Evolutionary conservation across 2,113 vertebrate genomes (phyloP).

Genomic region (Ancistrus triradiatus): DNA sequence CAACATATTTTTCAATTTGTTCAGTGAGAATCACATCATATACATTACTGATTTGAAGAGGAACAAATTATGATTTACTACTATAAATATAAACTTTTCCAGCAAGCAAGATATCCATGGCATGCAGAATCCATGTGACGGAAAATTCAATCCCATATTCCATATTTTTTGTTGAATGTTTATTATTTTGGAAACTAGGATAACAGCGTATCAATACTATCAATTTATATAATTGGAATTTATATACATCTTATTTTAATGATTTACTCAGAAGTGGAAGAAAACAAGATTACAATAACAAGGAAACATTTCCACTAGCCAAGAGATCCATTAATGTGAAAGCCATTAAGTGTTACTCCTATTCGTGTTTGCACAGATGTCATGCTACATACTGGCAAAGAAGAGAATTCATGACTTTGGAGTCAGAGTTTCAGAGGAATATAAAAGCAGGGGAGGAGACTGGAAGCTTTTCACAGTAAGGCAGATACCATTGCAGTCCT

Average conservation of each 20-base stretch:
- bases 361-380: not conserved
- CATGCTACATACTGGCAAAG: too few relatives aligned
- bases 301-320: not conserved
- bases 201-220: not conserved
- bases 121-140: not conserved
- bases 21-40: too few relatives aligned
- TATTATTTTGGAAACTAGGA: not conserved
- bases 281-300: too few relatives aligned
- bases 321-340: not conserved
- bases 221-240: too few relatives aligned
- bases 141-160: not conserved
- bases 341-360: not conserved
- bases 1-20: too few relatives aligned
- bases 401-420: not conserved
- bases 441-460: constrained; percentile 16
- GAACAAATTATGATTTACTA: too few relatives aligned
- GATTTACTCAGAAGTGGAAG: too few relatives aligned
- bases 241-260: too few relatives aligned
- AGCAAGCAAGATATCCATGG: too few relatives aligned
- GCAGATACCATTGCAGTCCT: not conserved
- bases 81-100: too few relatives aligned
- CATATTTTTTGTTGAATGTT: not conserved
- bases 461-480: constrained; percentile 4
- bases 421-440: constrained; percentile 18
- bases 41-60: too few relatives aligned